phyloP scores from a whole-genome alignment of 2,888 invertebrate species.

The Diadegma fenestrale region DNA sequence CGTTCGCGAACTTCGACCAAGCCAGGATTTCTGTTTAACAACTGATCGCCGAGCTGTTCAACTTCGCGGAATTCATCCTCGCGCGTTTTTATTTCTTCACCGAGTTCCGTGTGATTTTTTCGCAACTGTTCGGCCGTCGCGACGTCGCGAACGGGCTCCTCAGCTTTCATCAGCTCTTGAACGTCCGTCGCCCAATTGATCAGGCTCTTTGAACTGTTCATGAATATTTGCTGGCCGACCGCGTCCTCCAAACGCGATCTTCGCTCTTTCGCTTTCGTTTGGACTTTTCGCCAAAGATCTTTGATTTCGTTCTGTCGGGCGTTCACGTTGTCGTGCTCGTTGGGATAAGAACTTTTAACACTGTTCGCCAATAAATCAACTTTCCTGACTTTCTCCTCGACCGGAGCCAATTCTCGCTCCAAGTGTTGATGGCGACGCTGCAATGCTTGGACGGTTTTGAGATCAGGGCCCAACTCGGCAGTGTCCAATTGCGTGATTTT shows the following conservation, averaged over 20 bases:
- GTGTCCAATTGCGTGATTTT: constrained; percentile 96
- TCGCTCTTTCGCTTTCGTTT: constrained; percentile 93
- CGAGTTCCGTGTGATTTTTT: constrained; percentile 96
- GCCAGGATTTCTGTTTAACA: constrained; percentile 90
- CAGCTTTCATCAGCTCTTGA: constrained; percentile 92
- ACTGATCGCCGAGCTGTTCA: constrained; percentile 91
- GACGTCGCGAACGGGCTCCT: constrained; percentile 94
- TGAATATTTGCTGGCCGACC: constrained; percentile 97
- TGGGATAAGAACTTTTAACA: constrained; percentile 96
- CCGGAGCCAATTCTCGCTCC: constrained; percentile 96
- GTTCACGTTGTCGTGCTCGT: constrained; percentile 94
- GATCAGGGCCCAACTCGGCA: constrained; percentile 92
- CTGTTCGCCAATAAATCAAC: constrained; percentile 95
- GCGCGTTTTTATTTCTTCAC: constrained; percentile 95
- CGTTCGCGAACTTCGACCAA: constrained; percentile 91
- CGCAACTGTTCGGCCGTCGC: constrained; percentile 95
- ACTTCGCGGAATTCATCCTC: constrained; percentile 95
- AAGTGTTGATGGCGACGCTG: constrained; percentile 97
- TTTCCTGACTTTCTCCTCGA: constrained; percentile 95
- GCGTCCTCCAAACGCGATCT: constrained; percentile 95
- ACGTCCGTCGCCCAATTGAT: constrained; percentile 93
- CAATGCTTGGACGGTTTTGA: constrained; percentile 95
- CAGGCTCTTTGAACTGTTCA: constrained; percentile 92
- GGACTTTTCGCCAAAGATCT: constrained; percentile 94
- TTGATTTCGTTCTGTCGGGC: constrained; percentile 93